These are phyloP conservation scores for Chionodraco myersi DNA, from an alignment of 2,113 vertebrate species.

Conservation along the genomic window DNA sequence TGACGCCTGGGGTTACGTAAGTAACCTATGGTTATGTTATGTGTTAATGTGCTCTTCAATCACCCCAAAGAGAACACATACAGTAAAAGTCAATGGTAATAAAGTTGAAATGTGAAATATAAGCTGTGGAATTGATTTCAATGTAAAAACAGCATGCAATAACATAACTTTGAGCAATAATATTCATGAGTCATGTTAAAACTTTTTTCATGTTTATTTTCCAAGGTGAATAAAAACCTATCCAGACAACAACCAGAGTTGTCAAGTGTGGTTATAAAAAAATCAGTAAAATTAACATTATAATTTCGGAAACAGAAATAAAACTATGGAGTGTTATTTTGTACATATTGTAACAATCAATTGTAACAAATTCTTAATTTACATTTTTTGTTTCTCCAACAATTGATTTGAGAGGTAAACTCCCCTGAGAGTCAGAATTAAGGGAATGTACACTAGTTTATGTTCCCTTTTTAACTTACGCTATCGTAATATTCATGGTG, in stretches of 20 bases:
- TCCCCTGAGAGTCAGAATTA: neutral
- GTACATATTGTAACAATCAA: conserved; percentile 8
- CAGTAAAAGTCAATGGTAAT: neutral
- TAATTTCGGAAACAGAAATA: conserved; percentile 4
- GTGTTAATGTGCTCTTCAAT: neutral
- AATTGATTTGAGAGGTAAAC: conserved; percentile 6
- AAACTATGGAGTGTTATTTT: conserved; percentile 49
- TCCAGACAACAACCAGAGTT: neutral
- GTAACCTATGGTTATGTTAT: too few species aligned
- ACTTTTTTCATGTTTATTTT: conserved; percentile 40
- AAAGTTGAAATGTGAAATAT: neutral
- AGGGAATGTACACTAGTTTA: neutral
- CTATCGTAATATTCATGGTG: conserved; percentile 3
- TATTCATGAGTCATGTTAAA: conserved; percentile 1
- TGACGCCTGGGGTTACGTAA: too few species aligned
- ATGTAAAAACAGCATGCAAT: neutral
- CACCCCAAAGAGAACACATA: neutral
- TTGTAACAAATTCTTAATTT: neutral
- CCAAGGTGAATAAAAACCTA: neutral
- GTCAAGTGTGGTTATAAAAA: conserved; percentile 33
- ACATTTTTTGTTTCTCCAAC: conserved; percentile 4
- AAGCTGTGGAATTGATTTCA: too few species aligned
- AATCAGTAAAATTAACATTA: conserved; percentile 31
- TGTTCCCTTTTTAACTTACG: neutral
- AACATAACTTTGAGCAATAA: neutral